Conservation (phyloP, 2,888 invertebrate species). For the Eupithecia vulgata region DNA sequence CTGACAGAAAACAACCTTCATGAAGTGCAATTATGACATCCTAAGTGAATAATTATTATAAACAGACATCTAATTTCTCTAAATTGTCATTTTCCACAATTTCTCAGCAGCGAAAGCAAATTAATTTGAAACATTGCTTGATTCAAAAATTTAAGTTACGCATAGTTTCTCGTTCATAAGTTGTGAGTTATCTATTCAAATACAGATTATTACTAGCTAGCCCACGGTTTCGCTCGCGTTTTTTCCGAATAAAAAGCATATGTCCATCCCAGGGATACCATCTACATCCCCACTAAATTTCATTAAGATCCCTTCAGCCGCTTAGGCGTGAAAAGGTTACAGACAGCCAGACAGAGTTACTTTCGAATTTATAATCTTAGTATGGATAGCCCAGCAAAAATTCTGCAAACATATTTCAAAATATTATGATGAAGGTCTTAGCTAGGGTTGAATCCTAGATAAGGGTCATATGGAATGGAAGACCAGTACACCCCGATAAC, state of each 20-base stretch:
- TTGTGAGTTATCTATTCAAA: no score
- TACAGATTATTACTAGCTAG: no score
- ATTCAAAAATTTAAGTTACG: not conserved
- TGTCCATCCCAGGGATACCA: no score
- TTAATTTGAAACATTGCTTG: not conserved
- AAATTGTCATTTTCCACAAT: not conserved
- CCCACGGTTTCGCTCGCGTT: no score
- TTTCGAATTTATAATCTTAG: no score
- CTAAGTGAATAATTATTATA: not conserved
- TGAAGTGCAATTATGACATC: not conserved
- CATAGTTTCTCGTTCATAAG: no score
- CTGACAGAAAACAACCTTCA: not conserved
- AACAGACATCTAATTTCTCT: not conserved
- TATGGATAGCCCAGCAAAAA: not conserved
- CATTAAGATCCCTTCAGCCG: no score
- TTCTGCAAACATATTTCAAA: not conserved
- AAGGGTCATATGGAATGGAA: not conserved
- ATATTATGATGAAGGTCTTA: constrained; percentile 9
- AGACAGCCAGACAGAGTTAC: no score
- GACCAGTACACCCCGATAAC: not conserved
- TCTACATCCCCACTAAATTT: no score
- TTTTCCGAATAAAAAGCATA: no score
- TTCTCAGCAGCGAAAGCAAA: not conserved
- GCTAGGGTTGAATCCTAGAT: constrained; percentile 6
- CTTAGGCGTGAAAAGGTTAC: no score